These are phyloP conservation scores for Sitodiplosis mosellana DNA, from an alignment of 1,140 invertebrate species.

Conservation along the genomic window DNA sequence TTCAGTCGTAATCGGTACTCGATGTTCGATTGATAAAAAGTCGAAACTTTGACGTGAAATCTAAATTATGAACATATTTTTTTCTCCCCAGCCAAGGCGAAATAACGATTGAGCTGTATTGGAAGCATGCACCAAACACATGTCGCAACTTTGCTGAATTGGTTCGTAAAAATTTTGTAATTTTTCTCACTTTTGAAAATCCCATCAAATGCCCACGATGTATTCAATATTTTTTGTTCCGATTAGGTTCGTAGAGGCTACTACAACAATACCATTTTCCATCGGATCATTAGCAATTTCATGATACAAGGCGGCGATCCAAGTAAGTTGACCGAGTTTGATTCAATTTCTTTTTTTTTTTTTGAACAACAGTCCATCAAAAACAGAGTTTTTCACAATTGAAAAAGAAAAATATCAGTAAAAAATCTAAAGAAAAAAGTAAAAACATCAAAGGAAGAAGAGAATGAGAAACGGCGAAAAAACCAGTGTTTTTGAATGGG, in stretches of 20 bases:
- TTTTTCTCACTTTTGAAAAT: too few species aligned
- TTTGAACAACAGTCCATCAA: too few species aligned
- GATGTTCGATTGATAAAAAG: slow-evolving; percentile 5
- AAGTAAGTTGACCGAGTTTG: slow-evolving; percentile 27
- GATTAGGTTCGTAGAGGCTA: slow-evolving; percentile 43
- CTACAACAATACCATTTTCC: slow-evolving; percentile 93
- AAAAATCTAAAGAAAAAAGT: too few species aligned
- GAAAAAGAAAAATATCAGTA: too few species aligned
- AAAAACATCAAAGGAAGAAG: too few species aligned
- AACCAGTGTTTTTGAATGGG: too few species aligned
- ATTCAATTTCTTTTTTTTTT: too few species aligned
- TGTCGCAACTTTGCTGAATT: slow-evolving; percentile 95
- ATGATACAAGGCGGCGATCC: slow-evolving; percentile 97
- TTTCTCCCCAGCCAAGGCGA: slow-evolving; percentile 70
- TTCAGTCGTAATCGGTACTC: too few species aligned
- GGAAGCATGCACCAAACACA: slow-evolving; percentile 91
- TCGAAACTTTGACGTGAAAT: neutral
- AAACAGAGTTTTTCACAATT: too few species aligned
- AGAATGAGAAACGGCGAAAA: too few species aligned
- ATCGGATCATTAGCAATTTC: slow-evolving; percentile 89
- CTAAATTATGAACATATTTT: neutral
- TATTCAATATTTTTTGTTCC: neutral
- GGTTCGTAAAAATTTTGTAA: slow-evolving; percentile 28
- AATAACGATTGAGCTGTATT: slow-evolving; percentile 83
- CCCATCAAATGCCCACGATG: too few species aligned